Evolutionary conservation across 1,140 invertebrate genomes (phyloP), one percentile per base, ranked within the genome.

Genomic region (Heliconius nattereri): DNA sequence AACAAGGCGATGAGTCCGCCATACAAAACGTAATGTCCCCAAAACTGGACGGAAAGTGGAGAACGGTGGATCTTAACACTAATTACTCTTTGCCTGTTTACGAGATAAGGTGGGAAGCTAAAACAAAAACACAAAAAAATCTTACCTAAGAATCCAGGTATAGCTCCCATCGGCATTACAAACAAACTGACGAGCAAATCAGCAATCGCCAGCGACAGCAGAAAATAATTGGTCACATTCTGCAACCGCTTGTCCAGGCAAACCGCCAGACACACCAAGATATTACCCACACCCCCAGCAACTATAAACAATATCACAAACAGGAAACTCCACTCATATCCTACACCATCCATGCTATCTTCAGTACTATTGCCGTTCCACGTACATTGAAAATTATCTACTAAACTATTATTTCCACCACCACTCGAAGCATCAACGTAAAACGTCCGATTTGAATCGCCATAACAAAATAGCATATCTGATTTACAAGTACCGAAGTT

Each of bases 181-280:
- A 98, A 97, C 70, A 98, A 92, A 85, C 97, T 98, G 86, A 99
- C 98, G 66, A 99, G 95, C 26, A 99, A 95, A 95, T 99, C 98
- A 45, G 98, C 98, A 70, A 99, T 96, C 16, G 98, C 98, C 89
- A 99, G 93, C 52, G 98, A 99, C 75, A 99, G 95, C 75, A 99
- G 96, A 92, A 99, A 98, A 92, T 98, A 98, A 94, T 99, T 99
- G 71, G 98, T 99, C 32, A 99, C 97, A 86, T 98, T 98, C 89
- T 99, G 97, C 83, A 99, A 95, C 84, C 96, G 95, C 75, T 97
- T 96, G 94, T 99, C 98, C 73, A 98, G 92, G 79, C 97, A 97
- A 37, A 99, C 97, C 0, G 98, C 98, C 82, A 98, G 94, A 91
- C 98, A 98, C 52, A 99, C 98, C 35, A 99, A 95, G 78, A 98